Conservation (phyloP, 1,140 invertebrate species). For the Acromyrmex charruanus region DNA sequence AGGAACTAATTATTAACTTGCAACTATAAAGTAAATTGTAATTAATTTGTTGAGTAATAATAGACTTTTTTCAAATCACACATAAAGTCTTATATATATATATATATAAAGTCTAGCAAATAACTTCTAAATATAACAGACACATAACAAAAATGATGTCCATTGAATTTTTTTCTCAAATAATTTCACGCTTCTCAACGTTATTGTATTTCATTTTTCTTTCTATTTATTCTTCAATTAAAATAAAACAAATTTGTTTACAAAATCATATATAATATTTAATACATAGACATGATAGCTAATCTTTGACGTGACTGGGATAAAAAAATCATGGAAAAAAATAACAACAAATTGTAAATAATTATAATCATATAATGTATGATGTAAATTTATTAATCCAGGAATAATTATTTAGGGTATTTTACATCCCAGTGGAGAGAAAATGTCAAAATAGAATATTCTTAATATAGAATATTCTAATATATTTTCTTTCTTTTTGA, state of each 20-base stretch:
- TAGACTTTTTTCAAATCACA: background rate
- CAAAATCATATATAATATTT: background rate
- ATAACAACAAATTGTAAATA: background rate
- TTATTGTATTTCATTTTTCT: background rate
- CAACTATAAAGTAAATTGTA: background rate
- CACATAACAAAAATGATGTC: background rate
- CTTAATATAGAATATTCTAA: no score
- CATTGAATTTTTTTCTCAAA: background rate
- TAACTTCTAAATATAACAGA: background rate
- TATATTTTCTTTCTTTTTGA: no score
- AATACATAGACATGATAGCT: no score
- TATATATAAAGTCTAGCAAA: background rate
- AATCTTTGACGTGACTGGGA: background rate
- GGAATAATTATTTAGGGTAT: no score
- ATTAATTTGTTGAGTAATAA: slow-evolving; percentile 14
- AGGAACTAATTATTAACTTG: slow-evolving; percentile 15
- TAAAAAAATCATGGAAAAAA: background rate
- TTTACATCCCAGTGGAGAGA: no score
- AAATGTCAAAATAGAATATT: no score
- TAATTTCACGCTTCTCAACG: background rate
- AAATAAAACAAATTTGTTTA: background rate
- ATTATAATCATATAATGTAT: background rate
- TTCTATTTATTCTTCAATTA: background rate
- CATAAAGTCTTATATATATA: no score
- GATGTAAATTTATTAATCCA: background rate